Evolutionary conservation across 2,888 invertebrate species (phyloP).

Genomic region (Parapristionchus giblindavisi): DNA sequence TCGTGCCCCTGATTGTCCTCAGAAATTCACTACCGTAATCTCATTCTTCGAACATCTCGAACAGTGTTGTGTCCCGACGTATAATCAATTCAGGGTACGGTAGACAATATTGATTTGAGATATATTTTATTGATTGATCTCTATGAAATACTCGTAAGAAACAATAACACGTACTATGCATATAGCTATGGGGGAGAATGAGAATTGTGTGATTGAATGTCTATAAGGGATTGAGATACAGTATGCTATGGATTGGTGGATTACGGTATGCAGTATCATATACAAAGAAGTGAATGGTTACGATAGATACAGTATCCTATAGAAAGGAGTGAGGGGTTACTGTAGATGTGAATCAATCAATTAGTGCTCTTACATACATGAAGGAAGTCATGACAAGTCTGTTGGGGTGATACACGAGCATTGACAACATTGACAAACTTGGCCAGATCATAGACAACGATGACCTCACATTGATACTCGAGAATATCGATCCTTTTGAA

Average conservation of each 20-base stretch:
- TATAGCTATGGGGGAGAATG: no score
- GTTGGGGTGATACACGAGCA: no score
- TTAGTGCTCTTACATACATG: conserved; percentile 4
- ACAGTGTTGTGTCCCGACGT: conserved; percentile 13
- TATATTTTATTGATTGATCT: no score
- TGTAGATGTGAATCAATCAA: not conserved
- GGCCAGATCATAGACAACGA: conserved; percentile 21
- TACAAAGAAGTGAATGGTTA: not conserved
- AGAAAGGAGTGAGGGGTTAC: not conserved
- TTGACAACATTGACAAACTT: conserved; percentile 8
- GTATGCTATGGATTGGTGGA: no score
- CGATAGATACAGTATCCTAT: not conserved
- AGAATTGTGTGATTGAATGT: no score
- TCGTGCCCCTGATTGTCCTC: not conserved
- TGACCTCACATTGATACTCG: conserved; percentile 31
- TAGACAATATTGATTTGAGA: not conserved
- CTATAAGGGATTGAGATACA: no score
- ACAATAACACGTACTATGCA: no score
- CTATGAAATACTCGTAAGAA: no score
- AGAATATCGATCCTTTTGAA: conserved; percentile 14
- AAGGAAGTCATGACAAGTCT: conserved; percentile 23
- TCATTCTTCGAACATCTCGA: conserved; percentile 5
- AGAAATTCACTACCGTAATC: not conserved
- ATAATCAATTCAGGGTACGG: conserved; percentile 28
- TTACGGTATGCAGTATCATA: no score